A percentile compares a stretch with the other conserved stretches of the same genome.
phyloP scores from a whole-genome alignment of 2,797 vertebrate genomes.

The Echeneis naucrates region DNA sequence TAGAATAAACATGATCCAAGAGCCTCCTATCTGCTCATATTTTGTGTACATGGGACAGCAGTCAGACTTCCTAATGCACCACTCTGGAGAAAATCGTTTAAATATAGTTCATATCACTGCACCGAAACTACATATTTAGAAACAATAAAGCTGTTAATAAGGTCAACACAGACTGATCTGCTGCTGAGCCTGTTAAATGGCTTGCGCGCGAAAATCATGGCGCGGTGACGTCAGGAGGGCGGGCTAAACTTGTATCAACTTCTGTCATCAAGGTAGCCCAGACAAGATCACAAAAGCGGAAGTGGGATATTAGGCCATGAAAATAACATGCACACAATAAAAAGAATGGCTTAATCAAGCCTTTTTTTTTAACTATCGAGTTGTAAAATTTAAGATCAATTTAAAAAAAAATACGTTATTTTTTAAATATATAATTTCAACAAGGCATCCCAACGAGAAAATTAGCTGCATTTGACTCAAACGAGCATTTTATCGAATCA shows the following conservation, averaged over 20 bases:
- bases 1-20: slow-evolving; percentile 21
- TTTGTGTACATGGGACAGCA: background rate
- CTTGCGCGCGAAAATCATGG: slow-evolving; percentile 76
- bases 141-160: background rate
- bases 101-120: background rate
- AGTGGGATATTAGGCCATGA: background rate
- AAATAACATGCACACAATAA: slow-evolving; percentile 33
- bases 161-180: slow-evolving; percentile 2
- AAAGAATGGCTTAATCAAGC: background rate
- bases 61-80: background rate
- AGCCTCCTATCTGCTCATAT: slow-evolving; percentile 9
- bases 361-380: no score
- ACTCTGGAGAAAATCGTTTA: background rate
- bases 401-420: background rate
- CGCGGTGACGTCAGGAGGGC: slow-evolving; percentile 55
- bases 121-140: background rate
- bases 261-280: slow-evolving; percentile 26
- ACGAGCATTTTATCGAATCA: background rate
- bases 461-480: background rate
- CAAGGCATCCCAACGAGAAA: background rate
- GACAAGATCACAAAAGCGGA: slow-evolving; percentile 30
- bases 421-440: background rate
- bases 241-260: slow-evolving; percentile 33
- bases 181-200: slow-evolving; percentile 10
- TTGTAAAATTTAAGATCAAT: background rate